Conservation (phyloP, 2,113 vertebrate genomes). For the Oncorhynchus kisutch region DNA sequence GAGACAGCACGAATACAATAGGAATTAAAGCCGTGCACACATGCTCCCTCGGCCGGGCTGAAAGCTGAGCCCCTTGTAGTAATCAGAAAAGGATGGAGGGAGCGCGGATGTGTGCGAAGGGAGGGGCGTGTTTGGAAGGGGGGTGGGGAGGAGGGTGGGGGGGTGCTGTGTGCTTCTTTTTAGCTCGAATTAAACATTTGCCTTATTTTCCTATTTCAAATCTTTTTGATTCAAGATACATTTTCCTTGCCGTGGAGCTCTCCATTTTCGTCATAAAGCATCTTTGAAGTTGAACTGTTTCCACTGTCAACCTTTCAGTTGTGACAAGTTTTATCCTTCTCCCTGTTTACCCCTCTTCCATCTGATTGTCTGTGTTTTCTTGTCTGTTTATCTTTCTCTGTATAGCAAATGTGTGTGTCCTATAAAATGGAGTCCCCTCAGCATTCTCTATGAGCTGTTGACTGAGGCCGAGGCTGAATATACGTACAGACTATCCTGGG, state of each 20-base stretch:
- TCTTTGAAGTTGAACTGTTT: not conserved
- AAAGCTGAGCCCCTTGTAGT: slow-evolving; percentile 78
- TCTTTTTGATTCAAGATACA: not conserved
- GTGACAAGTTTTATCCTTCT: not conserved
- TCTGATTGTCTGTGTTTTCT: slow-evolving; percentile 17
- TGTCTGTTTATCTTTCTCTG: slow-evolving; percentile 13
- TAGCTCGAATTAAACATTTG: slow-evolving; percentile 22
- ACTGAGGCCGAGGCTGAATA: slow-evolving; percentile 65
- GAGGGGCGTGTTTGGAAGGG: slow-evolving; percentile 4
- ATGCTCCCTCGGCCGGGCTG: slow-evolving; percentile 71
- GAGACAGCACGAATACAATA: slow-evolving; percentile 77
- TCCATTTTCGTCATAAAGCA: too few species aligned
- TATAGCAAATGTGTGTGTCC: slow-evolving; percentile 18
- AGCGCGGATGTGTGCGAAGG: slow-evolving; percentile 51
- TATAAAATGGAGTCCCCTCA: slow-evolving; percentile 44
- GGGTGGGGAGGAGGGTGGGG: not conserved
- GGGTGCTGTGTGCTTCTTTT: not conserved
- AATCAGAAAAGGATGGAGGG: slow-evolving; percentile 70
- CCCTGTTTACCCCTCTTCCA: not conserved
- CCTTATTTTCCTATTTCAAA: not conserved
- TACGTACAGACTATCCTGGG: slow-evolving; percentile 42
- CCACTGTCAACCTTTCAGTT: not conserved
- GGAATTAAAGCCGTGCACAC: slow-evolving; percentile 78
- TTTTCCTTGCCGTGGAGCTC: too few species aligned
- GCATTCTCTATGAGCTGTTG: slow-evolving; percentile 50